These are phyloP conservation scores for Adelognathus sp. DNA, from an alignment of 2,888 invertebrate genomes.

Conservation along the genomic window DNA sequence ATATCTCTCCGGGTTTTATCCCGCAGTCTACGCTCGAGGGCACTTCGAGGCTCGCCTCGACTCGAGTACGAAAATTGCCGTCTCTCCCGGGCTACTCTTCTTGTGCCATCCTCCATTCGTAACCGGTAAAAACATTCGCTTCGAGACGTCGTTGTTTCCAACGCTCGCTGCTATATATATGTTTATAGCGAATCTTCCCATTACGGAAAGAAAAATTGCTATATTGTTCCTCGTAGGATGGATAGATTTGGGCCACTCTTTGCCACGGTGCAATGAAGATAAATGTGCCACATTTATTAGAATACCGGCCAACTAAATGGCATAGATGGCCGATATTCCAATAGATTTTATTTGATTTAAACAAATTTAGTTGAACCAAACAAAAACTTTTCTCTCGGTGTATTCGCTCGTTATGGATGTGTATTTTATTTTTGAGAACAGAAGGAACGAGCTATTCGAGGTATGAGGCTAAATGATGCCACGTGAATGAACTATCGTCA, in stretches of 20 bases:
- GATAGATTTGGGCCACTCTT: not conserved
- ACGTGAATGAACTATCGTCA: too few relatives aligned
- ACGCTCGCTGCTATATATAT: not conserved
- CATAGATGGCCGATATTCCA: too few relatives aligned
- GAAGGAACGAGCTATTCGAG: too few relatives aligned
- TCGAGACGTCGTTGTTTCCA: not conserved
- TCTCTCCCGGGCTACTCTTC: slow-evolving; percentile 23
- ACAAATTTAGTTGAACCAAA: too few relatives aligned
- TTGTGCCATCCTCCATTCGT: not conserved
- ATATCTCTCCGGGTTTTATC: slow-evolving; percentile 44
- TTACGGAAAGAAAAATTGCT: not conserved
- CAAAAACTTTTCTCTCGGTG: too few relatives aligned
- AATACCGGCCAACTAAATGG: too few relatives aligned
- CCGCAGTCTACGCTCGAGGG: slow-evolving; percentile 50
- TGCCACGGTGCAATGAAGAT: not conserved
- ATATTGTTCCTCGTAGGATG: not conserved
- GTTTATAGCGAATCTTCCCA: not conserved
- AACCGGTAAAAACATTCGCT: slow-evolving; percentile 31
- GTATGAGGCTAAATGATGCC: too few relatives aligned
- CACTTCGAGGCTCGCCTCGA: slow-evolving; percentile 38
- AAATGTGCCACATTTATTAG: not conserved
- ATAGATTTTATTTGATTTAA: too few relatives aligned
- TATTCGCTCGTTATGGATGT: too few relatives aligned
- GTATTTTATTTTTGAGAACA: too few relatives aligned
- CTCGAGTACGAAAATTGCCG: slow-evolving; percentile 53